Conservation (phyloP, 2,797 vertebrate species). For the Chiroxiphia lanceolata region DNA sequence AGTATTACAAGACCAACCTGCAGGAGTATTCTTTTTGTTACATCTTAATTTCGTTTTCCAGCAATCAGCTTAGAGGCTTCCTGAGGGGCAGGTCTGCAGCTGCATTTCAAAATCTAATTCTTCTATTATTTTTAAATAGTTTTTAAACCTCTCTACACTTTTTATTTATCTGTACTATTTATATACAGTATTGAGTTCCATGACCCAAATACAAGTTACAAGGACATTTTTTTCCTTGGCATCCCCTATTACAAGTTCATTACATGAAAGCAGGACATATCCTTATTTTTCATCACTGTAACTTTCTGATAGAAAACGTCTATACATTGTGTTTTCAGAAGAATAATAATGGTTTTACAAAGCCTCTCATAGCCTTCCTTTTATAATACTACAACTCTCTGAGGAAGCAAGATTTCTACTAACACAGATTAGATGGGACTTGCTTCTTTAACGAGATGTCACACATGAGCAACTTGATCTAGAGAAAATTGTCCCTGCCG, state of each 20-base stretch:
- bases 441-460: fast-evolving
- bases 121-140: background rate
- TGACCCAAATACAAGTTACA: background rate
- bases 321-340: background rate
- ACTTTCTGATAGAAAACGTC: background rate
- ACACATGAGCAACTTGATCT: background rate
- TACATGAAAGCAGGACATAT: background rate
- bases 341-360: background rate
- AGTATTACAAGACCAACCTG: background rate
- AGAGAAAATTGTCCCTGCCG: background rate
- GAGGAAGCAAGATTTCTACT: background rate
- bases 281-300: background rate
- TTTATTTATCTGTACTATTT: background rate
- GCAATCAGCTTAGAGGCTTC: background rate
- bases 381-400: background rate
- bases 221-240: background rate
- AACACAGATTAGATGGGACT: background rate
- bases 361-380: background rate
- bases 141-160: background rate
- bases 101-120: background rate
- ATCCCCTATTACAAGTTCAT: background rate
- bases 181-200: background rate
- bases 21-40: background rate
- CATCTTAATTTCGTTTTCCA: background rate
- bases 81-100: background rate